Evolutionary conservation across 2,797 vertebrate species (phyloP), one percentile per base, ranked within the genome.

Genomic region (Oreochromis mossambicus): DNA sequence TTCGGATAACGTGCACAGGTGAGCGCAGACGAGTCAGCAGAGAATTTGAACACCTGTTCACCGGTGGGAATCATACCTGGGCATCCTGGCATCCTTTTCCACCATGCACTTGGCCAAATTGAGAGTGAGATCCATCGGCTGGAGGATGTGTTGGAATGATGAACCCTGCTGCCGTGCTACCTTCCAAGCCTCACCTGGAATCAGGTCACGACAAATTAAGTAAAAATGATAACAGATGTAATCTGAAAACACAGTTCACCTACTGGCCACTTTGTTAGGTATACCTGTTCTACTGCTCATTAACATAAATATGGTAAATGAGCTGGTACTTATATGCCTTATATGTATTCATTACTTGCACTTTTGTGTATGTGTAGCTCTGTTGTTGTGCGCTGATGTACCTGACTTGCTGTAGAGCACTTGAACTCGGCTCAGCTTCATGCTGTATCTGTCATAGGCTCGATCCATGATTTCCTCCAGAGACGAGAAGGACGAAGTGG

Each of bases 401-500:
- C 98, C 98, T 96, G 97, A 94, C 93, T 96, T 97, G 95, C 97
- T 96, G 94, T 98, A 98, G 6, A 99, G 97, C 63, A 99, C 94
- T 46, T 99, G 98, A 5, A 99, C 97, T 26, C 95, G 97, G 86
- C 97, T 96, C 50, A 99, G 97, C 93, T 97, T 95, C 78, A 99
- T 93, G 21, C 96, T 96, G 91, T 98, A 99, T 78, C 95, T 97
- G 87, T 99, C 98, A 73, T 99, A 99, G n/a, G 98, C 98, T 85
- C 98, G 97, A 87, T 99, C 97, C 97, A 99, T 98, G 83, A 99
- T 97, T 88, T 99, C 98, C 88, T 99, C 98, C 83, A 99, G 92
- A 34, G 98, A 99, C 2, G 97, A 97, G 89, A 95, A 96, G 87
- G 92, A 96, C 21, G 92, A 79, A 1, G 94, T 94, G 3, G 96